These are phyloP conservation scores for Pectinophora gossypiella DNA, from an alignment of 1,140 invertebrate genomes.

Conservation along the genomic window DNA sequence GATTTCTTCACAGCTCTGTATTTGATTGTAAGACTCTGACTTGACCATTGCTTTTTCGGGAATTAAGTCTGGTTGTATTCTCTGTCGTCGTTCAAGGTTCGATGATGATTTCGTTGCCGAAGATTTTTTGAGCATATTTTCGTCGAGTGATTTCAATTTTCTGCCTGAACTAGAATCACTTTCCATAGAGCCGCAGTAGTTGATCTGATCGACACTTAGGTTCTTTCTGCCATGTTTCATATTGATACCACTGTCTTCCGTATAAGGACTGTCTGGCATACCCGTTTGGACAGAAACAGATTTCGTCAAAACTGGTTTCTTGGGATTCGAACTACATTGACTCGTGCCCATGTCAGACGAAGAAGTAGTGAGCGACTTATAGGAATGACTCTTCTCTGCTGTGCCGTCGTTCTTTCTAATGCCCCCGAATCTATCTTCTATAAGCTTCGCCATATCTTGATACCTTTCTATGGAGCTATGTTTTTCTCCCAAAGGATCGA, in stretches of 20 bases:
- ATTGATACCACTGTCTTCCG: slow-evolving; percentile 64
- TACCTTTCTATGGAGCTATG: slow-evolving; percentile 77
- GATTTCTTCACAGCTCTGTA: slow-evolving; percentile 73
- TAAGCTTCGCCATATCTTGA: slow-evolving; percentile 78
- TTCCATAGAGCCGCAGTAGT: slow-evolving; percentile 72
- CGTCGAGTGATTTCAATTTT: slow-evolving; percentile 67
- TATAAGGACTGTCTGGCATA: slow-evolving; percentile 65
- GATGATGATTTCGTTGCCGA: slow-evolving; percentile 63
- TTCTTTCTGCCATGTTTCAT: slow-evolving; percentile 70
- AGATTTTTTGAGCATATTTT: slow-evolving; percentile 69
- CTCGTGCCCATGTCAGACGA: slow-evolving; percentile 73
- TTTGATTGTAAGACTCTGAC: slow-evolving; percentile 72
- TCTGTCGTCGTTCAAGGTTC: slow-evolving; percentile 67
- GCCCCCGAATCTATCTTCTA: slow-evolving; percentile 76
- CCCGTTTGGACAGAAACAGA: slow-evolving; percentile 73
- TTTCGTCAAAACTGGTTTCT: slow-evolving; percentile 71
- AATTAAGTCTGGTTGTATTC: slow-evolving; percentile 72
- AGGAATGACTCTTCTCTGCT: slow-evolving; percentile 71
- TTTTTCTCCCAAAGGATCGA: slow-evolving; percentile 69
- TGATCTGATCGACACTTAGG: slow-evolving; percentile 72
- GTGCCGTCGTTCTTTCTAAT: slow-evolving; percentile 65
- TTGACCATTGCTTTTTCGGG: slow-evolving; percentile 71
- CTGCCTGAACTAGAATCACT: slow-evolving; percentile 68
- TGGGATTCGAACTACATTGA: slow-evolving; percentile 62
- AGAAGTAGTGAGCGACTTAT: slow-evolving; percentile 70